Conservation (phyloP, 2,113 vertebrate species). For the Centropus bengalensis region DNA sequence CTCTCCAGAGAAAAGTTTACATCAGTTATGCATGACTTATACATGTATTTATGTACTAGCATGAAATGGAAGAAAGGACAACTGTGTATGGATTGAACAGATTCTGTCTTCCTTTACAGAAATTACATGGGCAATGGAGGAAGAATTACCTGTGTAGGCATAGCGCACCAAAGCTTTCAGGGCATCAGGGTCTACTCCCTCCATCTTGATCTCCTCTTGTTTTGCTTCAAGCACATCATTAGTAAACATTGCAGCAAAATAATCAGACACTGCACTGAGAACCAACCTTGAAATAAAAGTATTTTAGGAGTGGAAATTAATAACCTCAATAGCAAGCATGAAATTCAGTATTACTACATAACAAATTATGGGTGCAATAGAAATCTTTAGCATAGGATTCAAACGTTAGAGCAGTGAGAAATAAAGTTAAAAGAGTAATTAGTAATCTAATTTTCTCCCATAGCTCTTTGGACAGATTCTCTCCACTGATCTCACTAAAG, state of each 20-base stretch:
- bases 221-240: constrained; percentile 93
- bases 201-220: constrained; percentile 97
- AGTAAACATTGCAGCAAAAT: constrained; percentile 99
- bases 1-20: background rate
- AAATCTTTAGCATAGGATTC: background rate
- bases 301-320: background rate
- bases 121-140: background rate
- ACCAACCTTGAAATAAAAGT: constrained; percentile 83
- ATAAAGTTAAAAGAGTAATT: background rate
- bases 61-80: background rate
- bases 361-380: background rate
- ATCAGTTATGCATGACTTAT: background rate
- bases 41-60: background rate
- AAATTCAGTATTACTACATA: background rate
- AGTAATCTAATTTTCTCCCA: background rate
- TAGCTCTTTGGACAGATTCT: background rate
- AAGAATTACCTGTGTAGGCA: constrained; percentile 90
- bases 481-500: background rate
- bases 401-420: background rate
- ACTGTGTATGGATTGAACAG: background rate
- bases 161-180: constrained; percentile 92
- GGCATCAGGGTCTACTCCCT: constrained; percentile 92
- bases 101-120: background rate
- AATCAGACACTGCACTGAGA: constrained; percentile 93
- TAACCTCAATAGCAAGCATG: background rate